Percentiles rank a stretch among this genome's conserved stretches.
Conservation (phyloP, 92 coral and sea anemone species). For the Palythoa heliodiscus region DNA sequence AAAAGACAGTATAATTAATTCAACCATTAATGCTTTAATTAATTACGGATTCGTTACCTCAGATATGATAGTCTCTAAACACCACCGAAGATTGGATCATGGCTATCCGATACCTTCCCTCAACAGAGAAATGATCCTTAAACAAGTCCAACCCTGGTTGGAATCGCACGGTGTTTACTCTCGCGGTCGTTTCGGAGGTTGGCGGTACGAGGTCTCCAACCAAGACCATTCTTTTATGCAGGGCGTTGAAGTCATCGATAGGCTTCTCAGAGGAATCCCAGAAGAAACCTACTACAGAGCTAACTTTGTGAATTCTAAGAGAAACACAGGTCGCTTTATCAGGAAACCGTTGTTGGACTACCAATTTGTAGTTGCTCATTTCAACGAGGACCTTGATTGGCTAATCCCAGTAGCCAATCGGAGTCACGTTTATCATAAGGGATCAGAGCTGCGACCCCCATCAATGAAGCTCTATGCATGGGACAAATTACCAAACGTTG, state of each 20-base stretch:
- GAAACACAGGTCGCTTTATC: constrained; percentile 48
- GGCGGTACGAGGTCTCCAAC: constrained; percentile 71
- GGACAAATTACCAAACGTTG: constrained; percentile 66
- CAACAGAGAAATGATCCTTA: constrained; percentile 55
- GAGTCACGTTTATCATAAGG: constrained; percentile 64
- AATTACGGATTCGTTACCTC: constrained; percentile 49
- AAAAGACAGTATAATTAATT: constrained; percentile 41
- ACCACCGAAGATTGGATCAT: constrained; percentile 55
- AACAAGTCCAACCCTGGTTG: constrained; percentile 62
- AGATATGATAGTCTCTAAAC: constrained; percentile 53
- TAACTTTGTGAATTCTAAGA: constrained; percentile 59
- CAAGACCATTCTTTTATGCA: constrained; percentile 83
- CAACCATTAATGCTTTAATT: constrained; percentile 54
- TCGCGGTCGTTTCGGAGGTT: constrained; percentile 78
- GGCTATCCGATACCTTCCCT: constrained; percentile 76
- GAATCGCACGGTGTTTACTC: constrained; percentile 58
- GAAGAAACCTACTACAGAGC: constrained; percentile 62
- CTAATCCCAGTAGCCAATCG: constrained; percentile 49
- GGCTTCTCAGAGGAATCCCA: constrained; percentile 55
- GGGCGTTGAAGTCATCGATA: constrained; percentile 66
- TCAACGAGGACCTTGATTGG: constrained; percentile 65
- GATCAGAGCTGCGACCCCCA: constrained; percentile 43
- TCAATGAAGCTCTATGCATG: constrained; percentile 51
- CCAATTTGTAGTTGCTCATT: constrained; percentile 65
- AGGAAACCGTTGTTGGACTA: constrained; percentile 35